phyloP scores from a whole-genome alignment of 2,113 vertebrate genomes.

The Clinocottus analis region DNA sequence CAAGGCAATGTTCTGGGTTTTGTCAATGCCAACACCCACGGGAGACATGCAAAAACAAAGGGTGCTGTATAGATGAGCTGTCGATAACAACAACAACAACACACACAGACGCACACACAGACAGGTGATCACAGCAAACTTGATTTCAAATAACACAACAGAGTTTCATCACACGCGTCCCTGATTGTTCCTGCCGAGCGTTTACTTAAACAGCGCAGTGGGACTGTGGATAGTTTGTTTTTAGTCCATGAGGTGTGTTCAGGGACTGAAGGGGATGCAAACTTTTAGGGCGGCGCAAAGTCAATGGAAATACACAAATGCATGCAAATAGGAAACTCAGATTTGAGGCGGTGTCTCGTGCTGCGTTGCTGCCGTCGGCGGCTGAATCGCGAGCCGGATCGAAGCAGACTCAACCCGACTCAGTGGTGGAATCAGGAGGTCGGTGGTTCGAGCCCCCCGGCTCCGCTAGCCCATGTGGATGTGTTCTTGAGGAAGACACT shows the following conservation, averaged over 20 bases:
- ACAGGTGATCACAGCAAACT: neutral
- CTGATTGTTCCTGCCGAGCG: neutral
- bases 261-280: constrained; percentile 18
- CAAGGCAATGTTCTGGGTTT: constrained; percentile 28
- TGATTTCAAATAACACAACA: constrained; percentile 17
- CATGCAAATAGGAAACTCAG: constrained; percentile 45
- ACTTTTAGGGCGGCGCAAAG: neutral
- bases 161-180: too few species aligned
- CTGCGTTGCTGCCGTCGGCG: too few species aligned
- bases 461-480: too few species aligned
- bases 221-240: neutral
- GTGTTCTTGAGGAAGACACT: too few species aligned
- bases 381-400: too few species aligned
- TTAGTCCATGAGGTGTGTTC: neutral
- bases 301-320: constrained; percentile 12
- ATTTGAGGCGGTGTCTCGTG: neutral
- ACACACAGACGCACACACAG: constrained; percentile 28
- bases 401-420: too few species aligned
- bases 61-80: constrained; percentile 16
- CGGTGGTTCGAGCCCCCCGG: too few species aligned
- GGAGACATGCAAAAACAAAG: constrained; percentile 17
- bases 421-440: too few species aligned
- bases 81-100: constrained; percentile 21
- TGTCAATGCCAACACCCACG: neutral
- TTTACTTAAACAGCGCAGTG: neutral